Base-by-base conservation (phyloP, 2,797 vertebrate genomes). In the Sebastes minor region DNA sequence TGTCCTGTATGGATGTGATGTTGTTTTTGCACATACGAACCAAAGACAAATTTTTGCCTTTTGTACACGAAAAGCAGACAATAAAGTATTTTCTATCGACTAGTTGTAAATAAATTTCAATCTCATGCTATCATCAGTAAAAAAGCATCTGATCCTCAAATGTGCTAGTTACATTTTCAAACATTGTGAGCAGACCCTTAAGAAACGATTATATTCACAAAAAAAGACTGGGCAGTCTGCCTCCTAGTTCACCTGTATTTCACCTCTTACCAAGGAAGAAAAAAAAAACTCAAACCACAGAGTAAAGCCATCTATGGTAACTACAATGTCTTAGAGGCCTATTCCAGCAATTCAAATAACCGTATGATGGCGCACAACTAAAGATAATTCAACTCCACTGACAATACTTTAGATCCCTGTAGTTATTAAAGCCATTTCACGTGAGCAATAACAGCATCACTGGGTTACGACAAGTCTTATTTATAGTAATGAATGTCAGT, bases 401-500 rank as follows among this genome's bases (percentile, higher is more conserved):
- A 72, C 76, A 66, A 77, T 59, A 71, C 74, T 78, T 80, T 49
- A 62, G 1, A 81, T 71, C 65, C 35, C 27, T 55, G 74, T 14
- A 23, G 73, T 83, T 75, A 84, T 78, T 65, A 80, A 83, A 83
- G 64, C 59, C 52, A 76, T 83, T 90, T 87, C 74, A 85, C 63
- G 5, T 81, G 59, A 84, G 82, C 86, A 86, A 85, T 80, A 83
- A 83, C 81, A 28, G 52, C 85, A 89, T 92, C 84, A 80, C 80
- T 67, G 83, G 74, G 86, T 87, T 91, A 91, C 76, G 65, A 85
- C 78, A 61, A 65, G 81, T 74, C 72, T 91, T 94, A 95, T 95
- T 95, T 94, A 93, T 95, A 95, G 94, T 71, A 81, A 88, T 88
- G 86, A 92, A 94, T 85, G 85, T 89, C 86, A 88, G 90, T 86